Evolutionary conservation across 1,140 invertebrate species (phyloP), one percentile per base, ranked within the genome.

Genomic region (Cherax quadricarinatus): DNA sequence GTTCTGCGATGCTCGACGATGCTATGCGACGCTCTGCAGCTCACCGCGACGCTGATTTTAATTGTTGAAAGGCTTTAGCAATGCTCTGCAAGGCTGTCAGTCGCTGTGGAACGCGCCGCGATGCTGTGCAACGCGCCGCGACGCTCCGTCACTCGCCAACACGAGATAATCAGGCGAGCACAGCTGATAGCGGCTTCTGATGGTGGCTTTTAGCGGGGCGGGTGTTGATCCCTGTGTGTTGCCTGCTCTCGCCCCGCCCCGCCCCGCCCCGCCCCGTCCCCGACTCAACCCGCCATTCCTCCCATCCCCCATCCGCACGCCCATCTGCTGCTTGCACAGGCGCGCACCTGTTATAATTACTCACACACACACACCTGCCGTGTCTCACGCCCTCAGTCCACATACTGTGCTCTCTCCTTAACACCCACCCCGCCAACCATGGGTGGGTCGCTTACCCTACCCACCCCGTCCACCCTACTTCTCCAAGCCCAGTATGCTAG

Each of bases 151-250:
- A 62, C 18, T 81, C 88, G 80, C 66, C 62, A 49, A 48, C 88
- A 73, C 88, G 81, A 85, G 81, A 84, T 90, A 90, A 90, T 90
- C 80, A 90, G 80, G 62, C 88, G 88, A 90, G 88, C 80, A 84
- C 79, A 78, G 88, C 88, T 90, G 88, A 90, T 84, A 84, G 81
- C 88, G 88, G 88, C 81, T 88, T 81, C 41, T 90, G 80, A 90
- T 84, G 80, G 80, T 90, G 88, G 88, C 88, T 90, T 90, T 90
- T 90, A 90, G 80, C 81, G 81, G 41, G 88, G 88, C 80, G 62
- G 88, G 66, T 85, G 81, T 90, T 90, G 88, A 90, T 90, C 88
- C 79, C 81, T 62, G 88, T 9, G 80, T 83, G 88, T 83, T 80
- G 88, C 80, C 88, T 41, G 12, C 5, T 81, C 80, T 78, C 60